phyloP scores from a whole-genome alignment of 2,113 vertebrate species.

The Phylloscopus trochiloides region DNA sequence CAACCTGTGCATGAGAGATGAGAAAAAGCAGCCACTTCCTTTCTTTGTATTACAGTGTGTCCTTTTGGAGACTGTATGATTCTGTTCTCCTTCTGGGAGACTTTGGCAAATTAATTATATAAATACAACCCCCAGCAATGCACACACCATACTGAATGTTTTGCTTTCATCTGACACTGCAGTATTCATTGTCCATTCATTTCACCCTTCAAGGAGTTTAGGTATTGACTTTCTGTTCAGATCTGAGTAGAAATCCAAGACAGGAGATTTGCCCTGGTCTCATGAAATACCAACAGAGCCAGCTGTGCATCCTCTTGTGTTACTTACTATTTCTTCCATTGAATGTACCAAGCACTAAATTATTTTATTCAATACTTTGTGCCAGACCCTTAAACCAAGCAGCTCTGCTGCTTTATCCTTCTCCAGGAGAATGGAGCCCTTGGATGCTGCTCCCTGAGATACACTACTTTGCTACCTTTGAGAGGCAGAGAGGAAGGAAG shows the following conservation, averaged over 20 bases:
- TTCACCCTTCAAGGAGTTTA: neutral
- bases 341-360: neutral
- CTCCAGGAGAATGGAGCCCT: neutral
- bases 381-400: neutral
- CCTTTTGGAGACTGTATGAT: neutral
- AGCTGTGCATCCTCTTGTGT: neutral
- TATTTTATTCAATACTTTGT: neutral
- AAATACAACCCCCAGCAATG: neutral
- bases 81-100: neutral
- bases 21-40: neutral
- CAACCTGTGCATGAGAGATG: rapidly evolving
- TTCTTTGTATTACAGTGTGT: neutral
- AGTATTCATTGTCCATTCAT: neutral
- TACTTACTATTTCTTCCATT: neutral
- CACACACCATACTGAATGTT: neutral
- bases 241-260: neutral
- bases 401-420: neutral
- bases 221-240: neutral
- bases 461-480: neutral
- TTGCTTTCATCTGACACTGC: neutral
- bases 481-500: neutral
- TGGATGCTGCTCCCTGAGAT: neutral
- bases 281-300: neutral
- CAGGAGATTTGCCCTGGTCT: neutral
- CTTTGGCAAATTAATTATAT: neutral